These are phyloP conservation scores for Paramisgurnus dabryanus DNA, from an alignment of 2,113 vertebrate species.

Conservation along the genomic window DNA sequence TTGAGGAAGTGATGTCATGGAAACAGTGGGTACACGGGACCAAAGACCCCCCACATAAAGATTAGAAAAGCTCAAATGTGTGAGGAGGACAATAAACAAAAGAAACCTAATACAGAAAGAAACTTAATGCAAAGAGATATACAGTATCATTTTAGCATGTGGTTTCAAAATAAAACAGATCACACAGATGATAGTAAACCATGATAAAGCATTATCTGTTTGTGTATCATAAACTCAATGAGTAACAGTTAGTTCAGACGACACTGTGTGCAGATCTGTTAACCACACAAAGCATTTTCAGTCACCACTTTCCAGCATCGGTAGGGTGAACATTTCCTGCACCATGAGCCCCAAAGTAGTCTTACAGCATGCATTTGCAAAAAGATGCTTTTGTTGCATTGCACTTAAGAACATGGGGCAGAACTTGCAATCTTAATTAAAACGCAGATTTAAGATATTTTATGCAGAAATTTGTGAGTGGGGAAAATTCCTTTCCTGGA, in stretches of 20 bases:
- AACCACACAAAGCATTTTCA: slow-evolving; percentile 31
- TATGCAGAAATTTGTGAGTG: background rate
- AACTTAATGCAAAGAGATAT: too few species aligned
- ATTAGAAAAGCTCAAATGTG: background rate
- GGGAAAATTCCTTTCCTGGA: background rate
- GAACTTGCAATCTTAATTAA: background rate
- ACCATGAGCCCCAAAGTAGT: slow-evolving; percentile 23
- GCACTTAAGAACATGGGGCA: background rate
- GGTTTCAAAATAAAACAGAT: background rate
- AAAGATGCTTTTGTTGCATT: slow-evolving; percentile 17
- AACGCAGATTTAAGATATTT: background rate
- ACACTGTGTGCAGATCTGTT: slow-evolving; percentile 28
- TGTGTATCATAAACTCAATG: background rate
- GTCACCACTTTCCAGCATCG: slow-evolving; percentile 7
- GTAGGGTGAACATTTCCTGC: background rate
- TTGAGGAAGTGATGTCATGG: background rate
- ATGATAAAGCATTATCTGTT: slow-evolving; percentile 5
- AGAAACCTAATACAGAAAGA: too few species aligned
- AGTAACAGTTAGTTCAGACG: background rate
- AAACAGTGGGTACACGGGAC: background rate
- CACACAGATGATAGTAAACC: background rate
- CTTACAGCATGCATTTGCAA: slow-evolving; percentile 23
- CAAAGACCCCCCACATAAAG: background rate
- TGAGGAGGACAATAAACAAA: too few species aligned
- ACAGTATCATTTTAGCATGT: too few species aligned